A percentile compares a stretch with the other conserved stretches of the same genome.
Conservation (phyloP, 2,888 invertebrate species). For the Drosophila sordidula region DNA sequence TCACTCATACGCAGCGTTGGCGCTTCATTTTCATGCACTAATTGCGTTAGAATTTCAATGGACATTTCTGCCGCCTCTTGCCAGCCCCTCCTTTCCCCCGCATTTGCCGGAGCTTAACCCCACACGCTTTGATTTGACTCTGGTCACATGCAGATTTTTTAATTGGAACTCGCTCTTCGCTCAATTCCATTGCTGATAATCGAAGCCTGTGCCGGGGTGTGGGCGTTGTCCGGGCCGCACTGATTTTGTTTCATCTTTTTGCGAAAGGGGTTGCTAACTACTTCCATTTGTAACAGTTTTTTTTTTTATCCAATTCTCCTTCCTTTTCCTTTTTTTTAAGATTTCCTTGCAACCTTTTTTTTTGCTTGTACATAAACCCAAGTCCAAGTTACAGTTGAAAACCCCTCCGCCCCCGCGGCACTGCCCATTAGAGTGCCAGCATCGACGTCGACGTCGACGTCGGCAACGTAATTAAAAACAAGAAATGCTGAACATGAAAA, state of each 20-base stretch:
- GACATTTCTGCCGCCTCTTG: conserved; percentile 20
- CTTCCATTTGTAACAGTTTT: conserved; percentile 58
- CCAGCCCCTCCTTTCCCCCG: not conserved
- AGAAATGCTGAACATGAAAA: conserved; percentile 57
- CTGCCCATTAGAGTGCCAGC: conserved; percentile 65
- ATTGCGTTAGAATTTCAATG: conserved; percentile 79
- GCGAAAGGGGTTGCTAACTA: conserved; percentile 51
- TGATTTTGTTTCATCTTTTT: conserved; percentile 50
- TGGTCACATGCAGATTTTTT: conserved; percentile 74
- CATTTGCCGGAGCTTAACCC: conserved; percentile 19
- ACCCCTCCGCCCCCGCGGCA: conserved; percentile 5
- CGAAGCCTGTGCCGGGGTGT: conserved; percentile 35
- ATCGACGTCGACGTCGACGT: conserved; percentile 49
- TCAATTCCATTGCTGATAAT: conserved; percentile 42
- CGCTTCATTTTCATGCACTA: conserved; percentile 78
- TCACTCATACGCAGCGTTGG: conserved; percentile 78
- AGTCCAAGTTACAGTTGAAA: conserved; percentile 51
- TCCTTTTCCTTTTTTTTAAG: conserved; percentile 27
- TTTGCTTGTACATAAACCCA: conserved; percentile 60
- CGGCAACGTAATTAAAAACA: conserved; percentile 75
- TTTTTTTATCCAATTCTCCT: conserved; percentile 10
- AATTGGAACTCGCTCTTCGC: conserved; percentile 65
- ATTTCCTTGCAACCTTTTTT: conserved; percentile 64
- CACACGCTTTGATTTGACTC: conserved; percentile 68
- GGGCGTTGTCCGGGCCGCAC: conserved; percentile 39